Base-by-base conservation (phyloP, 2,797 vertebrate genomes). In the Melanotaenia boesemani region DNA sequence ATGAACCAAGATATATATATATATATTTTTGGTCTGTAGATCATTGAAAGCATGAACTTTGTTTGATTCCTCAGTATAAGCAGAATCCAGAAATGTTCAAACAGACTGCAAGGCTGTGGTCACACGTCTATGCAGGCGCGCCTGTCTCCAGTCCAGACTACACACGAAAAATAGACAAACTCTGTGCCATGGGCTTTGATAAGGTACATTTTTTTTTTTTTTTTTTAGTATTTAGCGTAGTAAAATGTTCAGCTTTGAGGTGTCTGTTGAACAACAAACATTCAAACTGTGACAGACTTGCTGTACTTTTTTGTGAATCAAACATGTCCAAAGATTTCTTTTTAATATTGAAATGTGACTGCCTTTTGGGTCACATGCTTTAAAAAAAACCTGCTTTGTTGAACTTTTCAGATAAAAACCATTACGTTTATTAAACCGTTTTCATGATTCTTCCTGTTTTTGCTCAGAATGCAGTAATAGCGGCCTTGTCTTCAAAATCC, bases 101-200 rank as follows among this genome's bases (percentile, higher is more conserved):
- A 95, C 98, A 99, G 94, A 99, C 98, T 46, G 98, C 98, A 70
- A 94, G 96, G 76, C 96, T 98, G 88, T 99, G 98, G 98, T 97
- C 97, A 81, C 97, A 99, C 36, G 95, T 98, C 91, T 99, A 98
- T 80, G 98, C 97, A 81, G 96, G 96, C 67, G 98, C 98, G 80
- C 97, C 98, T 5, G 94, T 96, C 93, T 97, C 97, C 93, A 97
- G 97, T 96, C 95, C 96, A 58, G 98, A 99, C 92, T 99, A 98
- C 95, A 98, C 96, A 81, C 95, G 96, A 94, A 99, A 99, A 95
- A 99, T 99, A 97, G 98, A 99, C 94, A 99, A 99, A 93, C 96
- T 99, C 89, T 99, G 98, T 95, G 96, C 97, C 93, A 99, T 99
- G 98, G 98, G 98, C 93, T 99, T 99, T 77, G 98, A 99, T 95